These are phyloP conservation scores for Pungitius pungitius DNA, from an alignment of 2,113 vertebrate genomes.

Conservation along the genomic window DNA sequence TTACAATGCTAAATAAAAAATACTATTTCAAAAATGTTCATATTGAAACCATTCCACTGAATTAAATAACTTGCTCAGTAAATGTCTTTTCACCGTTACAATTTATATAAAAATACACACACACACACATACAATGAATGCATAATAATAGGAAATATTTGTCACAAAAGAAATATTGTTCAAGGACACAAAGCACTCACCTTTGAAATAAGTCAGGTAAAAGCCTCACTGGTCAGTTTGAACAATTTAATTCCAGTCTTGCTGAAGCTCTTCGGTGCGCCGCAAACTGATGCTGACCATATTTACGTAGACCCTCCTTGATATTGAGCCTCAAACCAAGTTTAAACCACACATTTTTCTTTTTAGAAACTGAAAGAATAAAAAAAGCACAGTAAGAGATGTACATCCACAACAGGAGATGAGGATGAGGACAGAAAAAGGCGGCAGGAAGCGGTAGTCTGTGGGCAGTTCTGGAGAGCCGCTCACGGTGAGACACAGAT, in stretches of 20 bases:
- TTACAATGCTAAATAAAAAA: background rate
- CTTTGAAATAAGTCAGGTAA: constrained; percentile 43
- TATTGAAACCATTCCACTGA: constrained; percentile 12
- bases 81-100: background rate
- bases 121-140: background rate
- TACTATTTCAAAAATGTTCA: background rate
- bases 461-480: constrained; percentile 47
- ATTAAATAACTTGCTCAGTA: background rate
- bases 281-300: constrained; percentile 55
- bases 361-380: background rate
- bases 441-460: constrained; percentile 33
- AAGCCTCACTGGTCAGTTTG: constrained; percentile 22
- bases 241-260: constrained; percentile 61
- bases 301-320: constrained; percentile 30
- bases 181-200: constrained; percentile 50
- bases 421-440: constrained; percentile 22
- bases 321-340: constrained; percentile 25
- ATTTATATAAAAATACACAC: too few relatives aligned
- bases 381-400: background rate
- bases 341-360: background rate
- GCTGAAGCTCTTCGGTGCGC: constrained; percentile 42
- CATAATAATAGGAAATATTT: background rate
- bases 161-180: background rate
- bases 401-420: constrained; percentile 7
- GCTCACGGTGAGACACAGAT: constrained; percentile 52